These are phyloP conservation scores for Calliphora vicina DNA, from an alignment of 1,140 invertebrate species.

Conservation along the genomic window DNA sequence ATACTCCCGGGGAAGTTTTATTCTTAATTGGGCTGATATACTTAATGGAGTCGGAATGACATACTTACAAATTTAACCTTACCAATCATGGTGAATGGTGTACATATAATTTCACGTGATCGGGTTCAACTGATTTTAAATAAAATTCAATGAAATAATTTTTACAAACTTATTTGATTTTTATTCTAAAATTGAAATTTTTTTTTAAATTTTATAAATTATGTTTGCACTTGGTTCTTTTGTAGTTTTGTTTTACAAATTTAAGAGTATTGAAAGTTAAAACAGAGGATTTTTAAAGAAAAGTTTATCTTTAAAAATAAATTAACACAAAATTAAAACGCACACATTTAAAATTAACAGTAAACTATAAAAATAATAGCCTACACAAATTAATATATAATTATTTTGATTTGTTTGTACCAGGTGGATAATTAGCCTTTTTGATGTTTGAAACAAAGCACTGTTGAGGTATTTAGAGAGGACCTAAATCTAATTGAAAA, in stretches of 20 bases:
- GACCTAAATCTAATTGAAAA: background rate
- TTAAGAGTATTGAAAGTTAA: background rate
- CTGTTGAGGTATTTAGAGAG: background rate
- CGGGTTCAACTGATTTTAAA: too few species aligned
- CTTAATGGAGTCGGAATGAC: too few species aligned
- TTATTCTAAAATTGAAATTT: background rate
- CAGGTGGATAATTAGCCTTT: background rate
- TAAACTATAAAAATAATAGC: background rate
- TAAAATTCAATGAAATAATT: too few species aligned
- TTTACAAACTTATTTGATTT: background rate
- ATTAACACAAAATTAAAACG: slow-evolving; percentile 9
- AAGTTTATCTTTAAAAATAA: background rate
- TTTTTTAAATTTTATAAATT: background rate
- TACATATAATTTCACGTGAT: too few species aligned
- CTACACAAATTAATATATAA: background rate
- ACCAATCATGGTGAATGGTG: too few species aligned
- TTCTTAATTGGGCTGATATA: too few species aligned
- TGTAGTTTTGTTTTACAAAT: background rate
- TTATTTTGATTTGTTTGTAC: background rate
- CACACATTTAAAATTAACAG: background rate
- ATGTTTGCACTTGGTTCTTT: background rate
- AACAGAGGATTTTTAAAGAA: background rate
- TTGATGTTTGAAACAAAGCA: background rate
- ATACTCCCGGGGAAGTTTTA: too few species aligned
- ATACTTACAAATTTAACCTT: too few species aligned